Conservation (phyloP, 2,797 vertebrate species). For the Brachyrhaphis roseni region DNA sequence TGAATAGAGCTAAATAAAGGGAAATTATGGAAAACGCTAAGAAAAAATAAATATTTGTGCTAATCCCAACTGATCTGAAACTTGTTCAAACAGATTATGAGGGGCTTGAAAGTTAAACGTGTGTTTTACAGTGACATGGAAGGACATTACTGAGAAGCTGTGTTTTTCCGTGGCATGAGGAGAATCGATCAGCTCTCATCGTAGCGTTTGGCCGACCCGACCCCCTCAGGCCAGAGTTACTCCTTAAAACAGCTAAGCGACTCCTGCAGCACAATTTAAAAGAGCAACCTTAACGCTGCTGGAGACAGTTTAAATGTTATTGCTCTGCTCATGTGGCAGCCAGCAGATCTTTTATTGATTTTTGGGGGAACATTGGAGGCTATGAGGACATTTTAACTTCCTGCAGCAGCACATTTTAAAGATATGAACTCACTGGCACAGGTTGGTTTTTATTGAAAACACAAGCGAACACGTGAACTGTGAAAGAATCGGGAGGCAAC, state of each 20-base stretch:
- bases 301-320: conserved; percentile 22
- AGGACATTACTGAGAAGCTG: too few species aligned
- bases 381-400: conserved; percentile 30
- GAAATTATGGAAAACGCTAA: neutral
- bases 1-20: neutral
- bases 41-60: neutral
- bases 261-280: conserved; percentile 21
- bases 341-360: conserved; percentile 37
- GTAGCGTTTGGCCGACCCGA: neutral
- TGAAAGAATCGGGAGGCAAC: neutral
- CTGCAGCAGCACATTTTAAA: conserved; percentile 11
- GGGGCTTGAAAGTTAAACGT: neutral
- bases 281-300: conserved; percentile 25
- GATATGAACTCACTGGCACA: neutral
- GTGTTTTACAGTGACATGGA: neutral
- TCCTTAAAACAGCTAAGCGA: conserved; percentile 9
- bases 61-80: neutral
- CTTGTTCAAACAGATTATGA: neutral
- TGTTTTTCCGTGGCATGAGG: neutral
- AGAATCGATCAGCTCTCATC: neutral
- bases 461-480: neutral
- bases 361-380: conserved; percentile 22
- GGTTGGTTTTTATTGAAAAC: neutral
- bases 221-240: conserved; percentile 14
- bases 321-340: conserved; percentile 21